These are phyloP conservation scores for Drosophila quadrilineata DNA, from an alignment of 1,140 invertebrate species.

Conservation along the genomic window DNA sequence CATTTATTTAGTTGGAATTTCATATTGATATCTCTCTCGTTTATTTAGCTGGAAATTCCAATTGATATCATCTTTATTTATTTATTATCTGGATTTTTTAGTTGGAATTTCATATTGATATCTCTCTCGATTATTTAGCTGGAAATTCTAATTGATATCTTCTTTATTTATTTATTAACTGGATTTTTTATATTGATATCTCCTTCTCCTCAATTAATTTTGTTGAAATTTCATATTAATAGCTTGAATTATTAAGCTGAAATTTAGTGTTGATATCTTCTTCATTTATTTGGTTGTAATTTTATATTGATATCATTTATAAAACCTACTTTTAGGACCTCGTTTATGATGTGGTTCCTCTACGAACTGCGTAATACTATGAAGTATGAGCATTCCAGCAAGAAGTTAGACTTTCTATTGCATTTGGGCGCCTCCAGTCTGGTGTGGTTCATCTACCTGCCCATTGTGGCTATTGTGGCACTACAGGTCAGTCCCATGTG, in stretches of 20 bases:
- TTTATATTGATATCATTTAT: too few relatives aligned
- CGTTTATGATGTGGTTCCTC: conserved; percentile 97
- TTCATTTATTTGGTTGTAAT: background rate
- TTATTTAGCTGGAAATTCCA: background rate
- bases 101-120: too few relatives aligned
- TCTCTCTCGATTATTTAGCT: too few relatives aligned
- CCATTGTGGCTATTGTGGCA: conserved; percentile 95
- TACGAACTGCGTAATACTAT: conserved; percentile 95
- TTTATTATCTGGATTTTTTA: too few relatives aligned
- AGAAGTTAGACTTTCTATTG: conserved; percentile 95
- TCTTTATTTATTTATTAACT: too few relatives aligned
- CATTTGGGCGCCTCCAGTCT: conserved; percentile 98
- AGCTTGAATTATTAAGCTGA: too few relatives aligned
- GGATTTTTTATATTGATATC: too few relatives aligned
- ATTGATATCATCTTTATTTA: too few relatives aligned
- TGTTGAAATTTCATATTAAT: too few relatives aligned
- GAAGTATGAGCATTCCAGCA: conserved; percentile 94
- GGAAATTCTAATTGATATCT: too few relatives aligned
- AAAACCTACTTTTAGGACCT: conserved; percentile 85
- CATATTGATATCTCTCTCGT: background rate
- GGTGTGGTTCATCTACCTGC: conserved; percentile 99
- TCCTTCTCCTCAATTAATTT: too few relatives aligned
- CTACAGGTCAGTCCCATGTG: conserved; percentile 96
- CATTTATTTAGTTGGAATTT: background rate
- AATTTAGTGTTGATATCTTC: background rate